Conservation (phyloP, 2,888 invertebrate genomes). For the Pasiphila rectangulata region DNA sequence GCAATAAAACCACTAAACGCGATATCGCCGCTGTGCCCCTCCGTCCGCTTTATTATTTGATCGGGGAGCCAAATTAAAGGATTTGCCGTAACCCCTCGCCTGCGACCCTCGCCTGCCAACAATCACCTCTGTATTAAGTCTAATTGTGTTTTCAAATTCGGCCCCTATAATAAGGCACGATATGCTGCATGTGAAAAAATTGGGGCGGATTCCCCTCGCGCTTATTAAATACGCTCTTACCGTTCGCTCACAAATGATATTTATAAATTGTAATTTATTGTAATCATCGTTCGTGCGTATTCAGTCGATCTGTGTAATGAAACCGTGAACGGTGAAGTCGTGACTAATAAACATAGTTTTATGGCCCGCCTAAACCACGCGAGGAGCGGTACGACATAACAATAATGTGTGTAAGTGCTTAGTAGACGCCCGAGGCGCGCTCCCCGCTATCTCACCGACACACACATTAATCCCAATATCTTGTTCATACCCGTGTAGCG, state of each 20-base stretch:
- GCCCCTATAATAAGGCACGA: slow-evolving; percentile 67
- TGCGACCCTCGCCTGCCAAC: slow-evolving; percentile 74
- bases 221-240: slow-evolving; percentile 66
- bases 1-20: slow-evolving; percentile 81
- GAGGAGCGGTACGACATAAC: slow-evolving; percentile 45
- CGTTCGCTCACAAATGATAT: slow-evolving; percentile 47
- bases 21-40: slow-evolving; percentile 75
- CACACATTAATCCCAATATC: slow-evolving; percentile 46
- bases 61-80: slow-evolving; percentile 81
- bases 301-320: slow-evolving; percentile 51
- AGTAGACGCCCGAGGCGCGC: slow-evolving; percentile 34
- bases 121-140: slow-evolving; percentile 82
- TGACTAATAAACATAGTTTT: slow-evolving; percentile 62
- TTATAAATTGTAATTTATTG: slow-evolving; percentile 40
- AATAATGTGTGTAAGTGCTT: slow-evolving; percentile 46
- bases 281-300: slow-evolving; percentile 50
- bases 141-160: slow-evolving; percentile 81
- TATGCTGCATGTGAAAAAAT: slow-evolving; percentile 71
- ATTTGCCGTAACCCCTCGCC: slow-evolving; percentile 75
- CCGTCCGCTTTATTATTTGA: slow-evolving; percentile 78
- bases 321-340: slow-evolving; percentile 54
- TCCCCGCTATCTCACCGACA: slow-evolving; percentile 42
- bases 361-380: slow-evolving; percentile 54
- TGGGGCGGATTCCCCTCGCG: slow-evolving; percentile 64
- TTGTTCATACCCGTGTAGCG: slow-evolving; percentile 35